A percentile compares a stretch with the other conserved stretches of the same genome.
Conservation (phyloP, 1,140 invertebrate species). For the Drosophila melanogaster region DNA sequence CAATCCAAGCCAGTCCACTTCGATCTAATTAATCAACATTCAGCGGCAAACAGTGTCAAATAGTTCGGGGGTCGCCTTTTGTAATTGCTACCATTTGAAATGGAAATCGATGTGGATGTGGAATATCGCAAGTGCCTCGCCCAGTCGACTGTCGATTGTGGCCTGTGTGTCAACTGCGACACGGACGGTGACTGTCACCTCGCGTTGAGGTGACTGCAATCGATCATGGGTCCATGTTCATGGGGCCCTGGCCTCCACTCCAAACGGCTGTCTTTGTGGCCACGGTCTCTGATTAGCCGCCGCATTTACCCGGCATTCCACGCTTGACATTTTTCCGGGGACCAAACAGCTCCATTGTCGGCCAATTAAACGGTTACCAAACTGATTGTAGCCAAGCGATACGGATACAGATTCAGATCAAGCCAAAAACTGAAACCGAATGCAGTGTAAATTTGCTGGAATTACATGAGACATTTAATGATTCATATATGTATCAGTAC, state of each 20-base stretch:
- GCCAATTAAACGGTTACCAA: constrained; percentile 76
- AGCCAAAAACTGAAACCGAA: background rate
- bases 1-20: constrained; percentile 6
- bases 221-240: constrained; percentile 58
- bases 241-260: constrained; percentile 20
- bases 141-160: constrained; percentile 4
- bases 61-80: constrained; percentile 41
- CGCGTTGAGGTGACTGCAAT: constrained; percentile 45
- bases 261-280: constrained; percentile 51
- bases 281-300: constrained; percentile 66
- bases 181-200: constrained; percentile 36
- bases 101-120: constrained; percentile 23
- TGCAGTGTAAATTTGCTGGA: constrained; percentile 5
- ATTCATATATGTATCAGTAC: background rate
- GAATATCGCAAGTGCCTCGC: constrained; percentile 33
- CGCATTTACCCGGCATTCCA: constrained; percentile 73
- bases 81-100: constrained; percentile 52
- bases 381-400: constrained; percentile 17
- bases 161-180: constrained; percentile 54
- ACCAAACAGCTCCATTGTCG: constrained; percentile 44
- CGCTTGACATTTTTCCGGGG: constrained; percentile 52
- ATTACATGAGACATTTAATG: constrained; percentile 2
- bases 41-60: constrained; percentile 65
- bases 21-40: constrained; percentile 80
- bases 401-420: constrained; percentile 5